Base-by-base conservation (phyloP, 1,140 invertebrate genomes). In the Heterodera schachtii region DNA sequence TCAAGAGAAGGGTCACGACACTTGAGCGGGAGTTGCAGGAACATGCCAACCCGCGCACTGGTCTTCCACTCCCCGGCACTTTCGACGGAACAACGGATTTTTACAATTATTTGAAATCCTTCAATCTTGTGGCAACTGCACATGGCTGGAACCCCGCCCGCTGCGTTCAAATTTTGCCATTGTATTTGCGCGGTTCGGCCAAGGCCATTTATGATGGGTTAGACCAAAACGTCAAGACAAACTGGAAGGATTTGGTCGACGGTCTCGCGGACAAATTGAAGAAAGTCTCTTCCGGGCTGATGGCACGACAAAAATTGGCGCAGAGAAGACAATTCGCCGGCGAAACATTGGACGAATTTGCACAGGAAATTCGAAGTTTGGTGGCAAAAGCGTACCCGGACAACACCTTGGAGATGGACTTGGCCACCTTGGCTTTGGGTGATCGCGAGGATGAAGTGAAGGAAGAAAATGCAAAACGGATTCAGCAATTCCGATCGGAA, bases 311-410 rank as follows among this genome's bases (percentile, higher is more conserved):
- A 41, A 75, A 47, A 75, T 9, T 75, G 73, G 41, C 60, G 6
- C 49, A 49, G 11, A 75, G 44, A 4, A 75, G 41, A 13, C 73
- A 75, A 1, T 16, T 16, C 9, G 2, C 13, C 0, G 73, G 43
- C 3, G 73, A 75, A 13, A 47, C 46, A 16, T 31, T 75, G 7
- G 73, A 75, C 1, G 73, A 75, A 16, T 75, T 75, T 75, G 73
- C 73, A 9, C 73, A 75, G 4, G 9, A 6, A 1, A 21, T 75
- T 13, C 46, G 43, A 21, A 3, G 13, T 0, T 3, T 75, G 31
- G 73, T 75, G 5, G 8, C 49, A 3, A 47, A 44, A 3, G 73
- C 73, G 0, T 75, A 75, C 13, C 73, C 73, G 43, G 73, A 75
- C 44, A 1, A 21, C 11, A 11, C 3, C 13, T 13, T 75, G 1